phyloP scores from a whole-genome alignment of 2,797 vertebrate genomes.

The Denticeps clupeoides region DNA sequence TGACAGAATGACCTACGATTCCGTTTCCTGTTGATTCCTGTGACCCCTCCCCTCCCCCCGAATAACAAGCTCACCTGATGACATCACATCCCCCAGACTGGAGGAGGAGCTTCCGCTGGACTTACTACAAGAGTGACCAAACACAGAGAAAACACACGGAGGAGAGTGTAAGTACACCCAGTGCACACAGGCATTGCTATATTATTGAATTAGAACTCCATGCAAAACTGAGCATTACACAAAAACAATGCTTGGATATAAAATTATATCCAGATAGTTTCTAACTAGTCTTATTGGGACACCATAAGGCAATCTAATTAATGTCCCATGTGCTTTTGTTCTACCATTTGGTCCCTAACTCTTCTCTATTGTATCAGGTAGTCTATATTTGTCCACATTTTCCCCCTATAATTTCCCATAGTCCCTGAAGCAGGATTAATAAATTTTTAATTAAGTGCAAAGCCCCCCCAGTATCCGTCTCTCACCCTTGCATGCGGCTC shows the following conservation, averaged over 20 bases:
- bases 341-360: too few relatives aligned
- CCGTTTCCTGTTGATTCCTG: constrained; percentile 29
- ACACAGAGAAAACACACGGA: background rate
- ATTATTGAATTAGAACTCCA: background rate
- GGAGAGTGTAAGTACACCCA: background rate
- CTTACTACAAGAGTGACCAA: constrained; percentile 68
- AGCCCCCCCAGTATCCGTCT: background rate
- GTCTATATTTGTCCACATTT: too few relatives aligned
- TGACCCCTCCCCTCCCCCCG: constrained; percentile 26
- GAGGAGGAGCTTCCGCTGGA: constrained; percentile 86
- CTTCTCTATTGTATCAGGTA: too few relatives aligned
- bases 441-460: too few relatives aligned
- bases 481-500: constrained; percentile 75
- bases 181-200: background rate
- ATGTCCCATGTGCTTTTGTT: too few relatives aligned
- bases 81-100: constrained; percentile 91
- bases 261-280: too few relatives aligned
- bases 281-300: too few relatives aligned
- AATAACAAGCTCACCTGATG: constrained; percentile 43
- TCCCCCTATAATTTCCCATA: too few relatives aligned
- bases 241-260: background rate
- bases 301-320: too few relatives aligned
- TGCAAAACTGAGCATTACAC: background rate
- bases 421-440: too few relatives aligned
- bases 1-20: constrained; percentile 26